Base-by-base conservation (phyloP, 2,113 vertebrate species). In the Hemichromis elongatus region DNA sequence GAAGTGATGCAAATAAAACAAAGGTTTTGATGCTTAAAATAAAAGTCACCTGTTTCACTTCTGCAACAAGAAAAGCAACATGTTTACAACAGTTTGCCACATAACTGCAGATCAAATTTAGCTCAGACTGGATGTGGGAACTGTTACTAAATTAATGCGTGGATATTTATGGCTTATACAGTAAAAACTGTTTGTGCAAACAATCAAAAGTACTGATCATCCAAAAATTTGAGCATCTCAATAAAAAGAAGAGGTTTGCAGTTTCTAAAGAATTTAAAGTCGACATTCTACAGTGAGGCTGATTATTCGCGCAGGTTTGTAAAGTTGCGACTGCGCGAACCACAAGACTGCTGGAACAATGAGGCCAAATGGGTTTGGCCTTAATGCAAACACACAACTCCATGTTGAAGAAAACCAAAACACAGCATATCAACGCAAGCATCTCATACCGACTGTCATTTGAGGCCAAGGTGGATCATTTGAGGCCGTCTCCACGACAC, bases 21-120 rank as follows among this genome's bases (percentile, higher is more conserved):
- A 86, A 88, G 47, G 85, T 66, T 86, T 61, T 82, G 19, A 12
- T 45, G 9, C 84, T 80, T 24, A 52, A 87, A 86, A 87, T 86
- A 84, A 78, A 70, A 56, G 5, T 5, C 12, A 9, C 26, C 30
- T 26, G 37, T 70, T 42, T 42, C 12, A 56, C 33, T 57, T 81
- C 77, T 77, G 55, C 9, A 53, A 11, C 3, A 30, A 33, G 16
- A 50, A 4, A 2, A 68, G 16, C n/a, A 77, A 10, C 24, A 55
- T 11, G 18, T 84, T 47, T 55, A 12, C 16, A 53, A 78, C 9
- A 54, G 8, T 19, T 57, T 55, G 3, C 13, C 16, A 75, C 68
- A 30, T 28, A 75, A 75, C n/a, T 75, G 24, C 33, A 4, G 28
- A n/a, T 0, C 0, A 7, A 57, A 28, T 12, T 57, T 16, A 53